A percentile compares a stretch with the other conserved stretches of the same genome.
These are phyloP conservation scores for Pseudococcus longispinus DNA, from an alignment of 2,888 invertebrate species.

Conservation along the genomic window DNA sequence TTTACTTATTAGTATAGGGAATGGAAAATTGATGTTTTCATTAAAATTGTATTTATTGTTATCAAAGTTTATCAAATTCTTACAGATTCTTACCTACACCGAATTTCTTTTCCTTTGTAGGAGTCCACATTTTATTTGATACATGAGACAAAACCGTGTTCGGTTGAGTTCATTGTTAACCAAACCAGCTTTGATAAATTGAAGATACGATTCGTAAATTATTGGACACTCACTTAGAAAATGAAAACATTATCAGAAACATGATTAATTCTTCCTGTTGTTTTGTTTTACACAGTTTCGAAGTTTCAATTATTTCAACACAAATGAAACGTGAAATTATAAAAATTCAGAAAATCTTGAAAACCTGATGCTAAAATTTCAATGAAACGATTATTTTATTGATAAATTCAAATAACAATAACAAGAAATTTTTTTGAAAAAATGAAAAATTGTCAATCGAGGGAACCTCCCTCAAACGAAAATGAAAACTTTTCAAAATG, in stretches of 20 bases:
- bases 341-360: background rate
- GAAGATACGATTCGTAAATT: conserved; percentile 28
- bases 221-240: background rate
- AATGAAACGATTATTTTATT: background rate
- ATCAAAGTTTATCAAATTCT: conserved; percentile 47
- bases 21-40: background rate
- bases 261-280: conserved; percentile 51
- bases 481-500: background rate
- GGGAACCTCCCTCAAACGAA: conserved; percentile 3
- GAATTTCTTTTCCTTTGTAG: conserved; percentile 76
- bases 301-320: background rate
- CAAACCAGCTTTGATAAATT: background rate
- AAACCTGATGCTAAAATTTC: background rate
- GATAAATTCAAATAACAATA: background rate
- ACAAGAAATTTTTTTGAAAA: background rate
- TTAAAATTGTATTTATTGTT: background rate
- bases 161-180: conserved; percentile 5
- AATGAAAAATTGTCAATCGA: background rate
- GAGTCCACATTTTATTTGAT: conserved; percentile 71
- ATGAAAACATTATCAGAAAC: conserved; percentile 7
- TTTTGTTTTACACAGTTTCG: background rate
- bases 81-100: conserved; percentile 61
- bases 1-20: background rate
- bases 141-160: background rate
- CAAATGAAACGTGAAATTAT: background rate